These are phyloP conservation scores for Heteromyza rotundicornis DNA, from an alignment of 2,888 invertebrate genomes.

Conservation along the genomic window DNA sequence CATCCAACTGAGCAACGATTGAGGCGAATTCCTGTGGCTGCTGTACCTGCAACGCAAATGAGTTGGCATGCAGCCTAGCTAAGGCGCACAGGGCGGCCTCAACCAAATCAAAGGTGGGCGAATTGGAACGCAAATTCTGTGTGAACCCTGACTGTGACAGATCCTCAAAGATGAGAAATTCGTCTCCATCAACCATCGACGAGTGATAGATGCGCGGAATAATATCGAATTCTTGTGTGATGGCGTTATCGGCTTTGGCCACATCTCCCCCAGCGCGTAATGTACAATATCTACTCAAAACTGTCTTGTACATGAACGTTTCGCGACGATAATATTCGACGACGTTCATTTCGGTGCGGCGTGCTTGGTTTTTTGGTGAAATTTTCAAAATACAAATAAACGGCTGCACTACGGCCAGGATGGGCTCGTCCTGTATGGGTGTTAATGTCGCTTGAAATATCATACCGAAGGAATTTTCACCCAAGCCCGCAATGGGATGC, in stretches of 20 bases:
- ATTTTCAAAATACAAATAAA: slow-evolving; percentile 45
- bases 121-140: slow-evolving; percentile 52
- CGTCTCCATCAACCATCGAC: slow-evolving; percentile 39
- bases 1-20: slow-evolving; percentile 38
- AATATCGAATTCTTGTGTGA: slow-evolving; percentile 25
- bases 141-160: slow-evolving; percentile 35
- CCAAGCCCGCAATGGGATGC: slow-evolving; percentile 27
- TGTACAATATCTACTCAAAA: slow-evolving; percentile 39
- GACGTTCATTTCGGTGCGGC: slow-evolving; percentile 46
- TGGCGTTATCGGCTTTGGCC: background rate
- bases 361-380: slow-evolving; percentile 47
- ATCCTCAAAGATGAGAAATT: slow-evolving; percentile 53
- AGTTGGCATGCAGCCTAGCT: slow-evolving; percentile 64
- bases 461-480: slow-evolving; percentile 32
- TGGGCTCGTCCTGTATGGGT: background rate
- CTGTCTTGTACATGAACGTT: slow-evolving; percentile 47
- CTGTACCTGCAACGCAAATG: slow-evolving; percentile 59
- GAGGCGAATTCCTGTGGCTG: slow-evolving; percentile 36
- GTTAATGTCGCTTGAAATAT: slow-evolving; percentile 21
- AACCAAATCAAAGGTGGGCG: slow-evolving; percentile 59
- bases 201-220: slow-evolving; percentile 41
- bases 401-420: background rate
- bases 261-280: background rate
- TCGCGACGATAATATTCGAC: slow-evolving; percentile 49
- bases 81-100: slow-evolving; percentile 60